Percentiles rank a stretch among this genome's conserved stretches.
Conservation (phyloP, 2,888 invertebrate genomes). For the Cactoblastis cactorum region DNA sequence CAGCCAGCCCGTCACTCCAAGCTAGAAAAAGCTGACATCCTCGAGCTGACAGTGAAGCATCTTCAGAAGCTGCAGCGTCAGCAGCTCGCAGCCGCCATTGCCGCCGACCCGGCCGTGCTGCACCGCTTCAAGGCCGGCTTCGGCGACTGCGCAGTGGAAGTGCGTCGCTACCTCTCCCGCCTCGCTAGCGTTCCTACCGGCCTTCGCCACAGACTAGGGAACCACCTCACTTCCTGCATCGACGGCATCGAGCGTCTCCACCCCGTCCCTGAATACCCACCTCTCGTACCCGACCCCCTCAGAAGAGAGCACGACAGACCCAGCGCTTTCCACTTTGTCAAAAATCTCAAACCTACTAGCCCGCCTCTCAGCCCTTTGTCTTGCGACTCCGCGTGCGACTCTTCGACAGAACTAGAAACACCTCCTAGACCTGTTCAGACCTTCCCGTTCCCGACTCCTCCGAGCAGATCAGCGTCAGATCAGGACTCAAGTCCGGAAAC, state of each 20-base stretch:
- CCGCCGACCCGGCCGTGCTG: slow-evolving; percentile 90
- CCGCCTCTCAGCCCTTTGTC: slow-evolving; percentile 86
- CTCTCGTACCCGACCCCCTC: slow-evolving; percentile 78
- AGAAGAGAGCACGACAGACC: slow-evolving; percentile 65
- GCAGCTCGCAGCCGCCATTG: slow-evolving; percentile 89
- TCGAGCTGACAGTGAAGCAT: slow-evolving; percentile 97
- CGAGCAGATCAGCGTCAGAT: slow-evolving; percentile 79
- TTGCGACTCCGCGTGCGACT: slow-evolving; percentile 84
- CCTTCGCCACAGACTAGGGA: slow-evolving; percentile 81
- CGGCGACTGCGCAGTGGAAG: slow-evolving; percentile 92
- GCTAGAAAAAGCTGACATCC: slow-evolving; percentile 96
- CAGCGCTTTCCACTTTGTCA: slow-evolving; percentile 68
- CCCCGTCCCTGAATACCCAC: slow-evolving; percentile 59
- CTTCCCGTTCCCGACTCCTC: slow-evolving; percentile 78
- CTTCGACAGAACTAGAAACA: slow-evolving; percentile 74
- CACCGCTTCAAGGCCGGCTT: slow-evolving; percentile 93
- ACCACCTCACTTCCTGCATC: slow-evolving; percentile 83
- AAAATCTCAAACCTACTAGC: slow-evolving; percentile 73
- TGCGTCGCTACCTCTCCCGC: slow-evolving; percentile 83
- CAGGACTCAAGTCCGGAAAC: slow-evolving; percentile 74
- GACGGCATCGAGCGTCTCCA: slow-evolving; percentile 70
- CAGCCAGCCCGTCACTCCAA: slow-evolving; percentile 96
- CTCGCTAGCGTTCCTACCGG: slow-evolving; percentile 81
- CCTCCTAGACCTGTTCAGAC: slow-evolving; percentile 69
- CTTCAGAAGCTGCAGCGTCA: slow-evolving; percentile 93